phyloP scores from a whole-genome alignment of 2,888 invertebrate genomes.

The Sinelater perroti region DNA sequence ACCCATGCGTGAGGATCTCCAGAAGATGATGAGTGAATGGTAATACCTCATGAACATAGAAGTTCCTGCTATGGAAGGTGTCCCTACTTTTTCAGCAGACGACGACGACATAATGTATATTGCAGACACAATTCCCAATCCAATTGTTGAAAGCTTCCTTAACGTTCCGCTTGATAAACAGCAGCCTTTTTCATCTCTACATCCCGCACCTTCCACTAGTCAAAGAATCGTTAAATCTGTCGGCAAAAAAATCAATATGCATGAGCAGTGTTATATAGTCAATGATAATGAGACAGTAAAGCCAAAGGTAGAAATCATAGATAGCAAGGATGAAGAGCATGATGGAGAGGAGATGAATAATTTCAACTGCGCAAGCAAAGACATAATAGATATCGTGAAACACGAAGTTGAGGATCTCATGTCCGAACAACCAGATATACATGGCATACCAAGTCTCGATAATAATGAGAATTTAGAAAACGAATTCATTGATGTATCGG shows the following conservation, averaged over 20 bases:
- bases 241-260: slow-evolving; percentile 48
- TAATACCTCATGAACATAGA: slow-evolving; percentile 61
- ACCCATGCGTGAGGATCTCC: slow-evolving; percentile 61
- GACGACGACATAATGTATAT: neutral
- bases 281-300: slow-evolving; percentile 15
- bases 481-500: slow-evolving; percentile 66
- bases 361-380: neutral
- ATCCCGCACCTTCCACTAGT: neutral
- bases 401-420: neutral
- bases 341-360: slow-evolving; percentile 24
- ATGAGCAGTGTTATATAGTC: neutral
- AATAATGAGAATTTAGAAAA: slow-evolving; percentile 37
- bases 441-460: too few species aligned
- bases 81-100: too few species aligned
- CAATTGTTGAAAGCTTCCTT: neutral
- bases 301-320: neutral
- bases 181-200: neutral
- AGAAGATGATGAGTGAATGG: slow-evolving; percentile 64
- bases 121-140: neutral
- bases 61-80: slow-evolving; percentile 44
- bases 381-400: slow-evolving; percentile 14
- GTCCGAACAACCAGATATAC: neutral
- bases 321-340: neutral
- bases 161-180: too few species aligned
- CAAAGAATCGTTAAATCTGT: neutral